A percentile compares a stretch with the other conserved stretches of the same genome.
phyloP scores from a whole-genome alignment of 2,113 vertebrate genomes.

The Oncorhynchus keta region DNA sequence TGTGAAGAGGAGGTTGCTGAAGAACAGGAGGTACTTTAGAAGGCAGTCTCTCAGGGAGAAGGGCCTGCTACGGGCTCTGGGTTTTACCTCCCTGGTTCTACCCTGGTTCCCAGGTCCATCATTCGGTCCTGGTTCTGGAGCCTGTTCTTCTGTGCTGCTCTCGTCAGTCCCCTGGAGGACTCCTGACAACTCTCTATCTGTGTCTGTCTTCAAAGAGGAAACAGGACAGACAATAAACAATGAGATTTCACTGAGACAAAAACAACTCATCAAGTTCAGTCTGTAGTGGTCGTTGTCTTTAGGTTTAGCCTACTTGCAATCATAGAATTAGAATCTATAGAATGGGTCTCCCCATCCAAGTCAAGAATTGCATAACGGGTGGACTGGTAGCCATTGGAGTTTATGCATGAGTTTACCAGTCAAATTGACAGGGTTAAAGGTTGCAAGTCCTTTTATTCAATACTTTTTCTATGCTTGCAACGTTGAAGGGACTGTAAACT shows the following conservation, averaged over 20 bases:
- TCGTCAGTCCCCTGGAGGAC: slow-evolving; percentile 7
- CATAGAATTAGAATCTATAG: too few species aligned
- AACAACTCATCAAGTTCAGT: too few species aligned
- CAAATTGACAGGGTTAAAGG: too few species aligned
- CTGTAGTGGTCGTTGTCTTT: too few species aligned
- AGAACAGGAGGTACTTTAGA: slow-evolving; percentile 75
- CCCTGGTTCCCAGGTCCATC: slow-evolving; percentile 12
- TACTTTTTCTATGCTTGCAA: too few species aligned
- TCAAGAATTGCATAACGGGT: too few species aligned
- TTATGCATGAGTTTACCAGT: too few species aligned
- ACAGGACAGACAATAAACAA: not conserved
- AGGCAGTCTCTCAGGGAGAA: slow-evolving; percentile 63
- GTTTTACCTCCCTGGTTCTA: not conserved
- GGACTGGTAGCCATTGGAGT: too few species aligned
- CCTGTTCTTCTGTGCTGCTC: slow-evolving; percentile 32
- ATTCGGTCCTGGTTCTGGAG: slow-evolving; percentile 13
- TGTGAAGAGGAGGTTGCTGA: slow-evolving; percentile 83
- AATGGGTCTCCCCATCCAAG: too few species aligned
- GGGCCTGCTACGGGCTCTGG: not conserved
- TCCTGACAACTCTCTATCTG: slow-evolving; percentile 22
- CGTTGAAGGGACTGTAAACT: too few species aligned
- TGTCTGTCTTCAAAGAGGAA: slow-evolving; percentile 46
- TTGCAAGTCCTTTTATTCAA: too few species aligned
- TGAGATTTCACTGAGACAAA: not conserved
- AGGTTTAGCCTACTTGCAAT: too few species aligned